A percentile compares a stretch with the other conserved stretches of the same genome.
phyloP scores from a whole-genome alignment of 2,888 invertebrate genomes.

The Anticlea derivata region DNA sequence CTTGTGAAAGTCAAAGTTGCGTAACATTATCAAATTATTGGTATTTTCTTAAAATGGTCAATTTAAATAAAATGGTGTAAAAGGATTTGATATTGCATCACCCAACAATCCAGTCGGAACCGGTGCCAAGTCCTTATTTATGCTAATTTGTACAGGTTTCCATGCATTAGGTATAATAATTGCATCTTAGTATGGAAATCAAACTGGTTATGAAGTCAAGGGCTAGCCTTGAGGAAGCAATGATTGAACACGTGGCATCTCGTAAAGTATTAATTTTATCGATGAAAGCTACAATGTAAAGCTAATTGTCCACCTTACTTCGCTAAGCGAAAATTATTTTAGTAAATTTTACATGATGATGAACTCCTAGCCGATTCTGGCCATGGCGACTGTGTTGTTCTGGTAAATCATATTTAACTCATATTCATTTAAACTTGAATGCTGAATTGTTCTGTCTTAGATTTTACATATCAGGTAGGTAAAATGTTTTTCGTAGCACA shows the following conservation, averaged over 20 bases:
- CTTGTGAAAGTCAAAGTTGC: conserved; percentile 35
- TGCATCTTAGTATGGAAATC: conserved; percentile 15
- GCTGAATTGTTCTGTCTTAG: no score
- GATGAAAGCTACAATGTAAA: conserved; percentile 2
- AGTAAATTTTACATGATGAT: no score
- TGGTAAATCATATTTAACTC: no score
- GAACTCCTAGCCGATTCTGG: no score
- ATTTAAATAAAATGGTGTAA: conserved; percentile 55
- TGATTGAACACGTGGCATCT: neutral
- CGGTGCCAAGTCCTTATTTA: conserved; percentile 33
- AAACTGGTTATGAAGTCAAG: conserved; percentile 11
- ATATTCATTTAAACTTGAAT: no score
- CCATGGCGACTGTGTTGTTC: no score
- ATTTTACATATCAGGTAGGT: no score
- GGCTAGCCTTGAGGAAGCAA: conserved; percentile 5
- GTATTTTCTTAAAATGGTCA: no score
- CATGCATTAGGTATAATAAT: neutral
- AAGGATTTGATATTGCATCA: conserved; percentile 63
- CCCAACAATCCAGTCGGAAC: conserved; percentile 51
- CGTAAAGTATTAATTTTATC: neutral
- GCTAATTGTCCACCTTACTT: no score
- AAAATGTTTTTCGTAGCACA: no score
- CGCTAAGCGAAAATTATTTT: no score
- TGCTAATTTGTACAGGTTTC: conserved; percentile 28
- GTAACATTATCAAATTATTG: conserved; percentile 40